Percentiles rank a stretch among this genome's conserved stretches.
These are phyloP conservation scores for Ruditapes philippinarum DNA, from an alignment of 1,140 invertebrate species.

Conservation along the genomic window DNA sequence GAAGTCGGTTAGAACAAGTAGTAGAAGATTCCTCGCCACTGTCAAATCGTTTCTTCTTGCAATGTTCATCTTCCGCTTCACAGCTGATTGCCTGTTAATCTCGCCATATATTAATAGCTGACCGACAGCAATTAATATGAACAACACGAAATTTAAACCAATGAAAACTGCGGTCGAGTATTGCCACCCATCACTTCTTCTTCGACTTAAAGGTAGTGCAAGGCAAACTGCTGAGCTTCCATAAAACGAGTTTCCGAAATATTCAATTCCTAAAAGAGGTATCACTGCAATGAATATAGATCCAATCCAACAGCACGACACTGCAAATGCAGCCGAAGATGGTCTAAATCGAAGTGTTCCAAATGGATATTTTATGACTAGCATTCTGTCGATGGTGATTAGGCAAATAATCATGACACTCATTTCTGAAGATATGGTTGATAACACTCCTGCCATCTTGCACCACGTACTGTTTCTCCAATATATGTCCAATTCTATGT, in stretches of 20 bases:
- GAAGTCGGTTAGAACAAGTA: slow-evolving; percentile 62
- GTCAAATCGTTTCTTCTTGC: slow-evolving; percentile 16
- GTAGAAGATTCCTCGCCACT: slow-evolving; percentile 64
- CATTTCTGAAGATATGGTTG: neutral
- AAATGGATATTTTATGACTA: slow-evolving; percentile 69
- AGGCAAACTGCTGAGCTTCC: slow-evolving; percentile 63
- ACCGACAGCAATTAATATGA: neutral
- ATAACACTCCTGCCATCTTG: neutral
- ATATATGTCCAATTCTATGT: neutral
- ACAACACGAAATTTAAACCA: slow-evolving; percentile 49
- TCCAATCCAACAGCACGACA: slow-evolving; percentile 45
- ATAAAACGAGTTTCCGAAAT: slow-evolving; percentile 56
- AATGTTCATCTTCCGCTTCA: neutral
- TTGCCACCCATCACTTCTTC: neutral
- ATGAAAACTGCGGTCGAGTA: slow-evolving; percentile 43
- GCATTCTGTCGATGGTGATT: neutral
- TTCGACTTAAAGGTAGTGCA: slow-evolving; percentile 43
- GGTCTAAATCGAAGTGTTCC: slow-evolving; percentile 23
- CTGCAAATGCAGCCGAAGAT: neutral
- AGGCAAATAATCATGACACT: neutral
- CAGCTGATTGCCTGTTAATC: neutral
- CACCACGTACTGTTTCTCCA: slow-evolving; percentile 16
- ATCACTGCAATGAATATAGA: slow-evolving; percentile 48
- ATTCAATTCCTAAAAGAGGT: slow-evolving; percentile 49
- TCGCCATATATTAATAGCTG: neutral